These are phyloP conservation scores for Varecia variegata DNA, from an alignment of 2,797 vertebrate genomes.

Conservation along the genomic window DNA sequence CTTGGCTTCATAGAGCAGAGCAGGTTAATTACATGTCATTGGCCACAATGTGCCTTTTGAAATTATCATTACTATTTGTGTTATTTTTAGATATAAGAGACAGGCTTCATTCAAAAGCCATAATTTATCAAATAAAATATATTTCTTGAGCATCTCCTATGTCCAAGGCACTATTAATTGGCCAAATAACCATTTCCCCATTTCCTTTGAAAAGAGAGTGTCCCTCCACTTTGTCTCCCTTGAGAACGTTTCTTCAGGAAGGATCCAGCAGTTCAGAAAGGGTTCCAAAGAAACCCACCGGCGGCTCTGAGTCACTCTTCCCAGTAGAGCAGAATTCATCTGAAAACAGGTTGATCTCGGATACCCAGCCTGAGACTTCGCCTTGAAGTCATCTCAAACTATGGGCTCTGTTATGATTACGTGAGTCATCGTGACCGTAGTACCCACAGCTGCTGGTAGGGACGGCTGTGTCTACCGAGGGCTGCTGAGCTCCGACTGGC, in stretches of 20 bases:
- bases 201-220: background rate
- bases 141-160: background rate
- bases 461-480: background rate
- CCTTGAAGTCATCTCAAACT: background rate
- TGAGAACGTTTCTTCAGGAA: background rate
- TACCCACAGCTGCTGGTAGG: background rate
- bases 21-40: conserved; percentile 34
- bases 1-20: background rate
- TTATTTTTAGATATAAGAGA: background rate
- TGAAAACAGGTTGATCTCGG: background rate
- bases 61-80: background rate
- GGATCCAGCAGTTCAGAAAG: background rate
- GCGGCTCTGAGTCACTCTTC: background rate
- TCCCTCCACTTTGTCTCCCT: background rate
- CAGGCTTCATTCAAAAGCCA: background rate
- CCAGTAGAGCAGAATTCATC: background rate
- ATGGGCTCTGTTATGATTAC: background rate
- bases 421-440: background rate
- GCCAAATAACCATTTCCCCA: background rate
- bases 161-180: background rate
- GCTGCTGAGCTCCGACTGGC: background rate
- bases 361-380: background rate
- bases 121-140: background rate
- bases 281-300: background rate
- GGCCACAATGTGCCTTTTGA: background rate